phyloP scores from a whole-genome alignment of 2,113 vertebrate genomes.

The Girardinichthys multiradiatus region DNA sequence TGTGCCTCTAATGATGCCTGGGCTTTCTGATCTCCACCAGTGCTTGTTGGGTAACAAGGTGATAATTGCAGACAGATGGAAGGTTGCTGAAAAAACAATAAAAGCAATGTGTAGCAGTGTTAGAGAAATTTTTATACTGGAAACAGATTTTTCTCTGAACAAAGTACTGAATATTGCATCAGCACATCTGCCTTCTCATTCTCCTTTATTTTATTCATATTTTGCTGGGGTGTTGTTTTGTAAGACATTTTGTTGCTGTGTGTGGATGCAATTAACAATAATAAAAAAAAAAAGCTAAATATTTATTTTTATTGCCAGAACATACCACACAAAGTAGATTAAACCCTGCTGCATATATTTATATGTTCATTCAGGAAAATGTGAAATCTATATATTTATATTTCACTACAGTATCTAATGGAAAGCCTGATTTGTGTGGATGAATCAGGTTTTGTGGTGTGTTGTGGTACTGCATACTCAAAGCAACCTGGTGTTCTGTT shows the following conservation, averaged over 20 bases:
- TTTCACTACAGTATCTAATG: neutral
- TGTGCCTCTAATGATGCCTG: constrained; percentile 35
- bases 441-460: neutral
- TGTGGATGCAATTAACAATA: neutral
- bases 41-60: neutral
- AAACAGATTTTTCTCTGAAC: neutral
- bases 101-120: neutral
- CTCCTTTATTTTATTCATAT: constrained; percentile 7
- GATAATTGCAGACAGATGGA: constrained; percentile 16
- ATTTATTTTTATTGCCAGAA: neutral
- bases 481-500: constrained; percentile 1
- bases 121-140: neutral
- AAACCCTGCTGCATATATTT: neutral
- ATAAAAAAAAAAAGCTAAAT: neutral
- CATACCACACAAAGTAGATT: neutral
- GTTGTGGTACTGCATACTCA: neutral
- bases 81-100: constrained; percentile 5
- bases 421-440: neutral
- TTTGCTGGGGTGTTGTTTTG: neutral
- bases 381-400: neutral
- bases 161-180: neutral
- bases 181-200: neutral
- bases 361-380: neutral
- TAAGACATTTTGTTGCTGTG: neutral
- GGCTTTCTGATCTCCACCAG: constrained; percentile 14